A percentile compares a stretch with the other conserved stretches of the same genome.
These are phyloP conservation scores for Anomalospiza imberbis DNA, from an alignment of 2,797 vertebrate genomes.

Conservation along the genomic window DNA sequence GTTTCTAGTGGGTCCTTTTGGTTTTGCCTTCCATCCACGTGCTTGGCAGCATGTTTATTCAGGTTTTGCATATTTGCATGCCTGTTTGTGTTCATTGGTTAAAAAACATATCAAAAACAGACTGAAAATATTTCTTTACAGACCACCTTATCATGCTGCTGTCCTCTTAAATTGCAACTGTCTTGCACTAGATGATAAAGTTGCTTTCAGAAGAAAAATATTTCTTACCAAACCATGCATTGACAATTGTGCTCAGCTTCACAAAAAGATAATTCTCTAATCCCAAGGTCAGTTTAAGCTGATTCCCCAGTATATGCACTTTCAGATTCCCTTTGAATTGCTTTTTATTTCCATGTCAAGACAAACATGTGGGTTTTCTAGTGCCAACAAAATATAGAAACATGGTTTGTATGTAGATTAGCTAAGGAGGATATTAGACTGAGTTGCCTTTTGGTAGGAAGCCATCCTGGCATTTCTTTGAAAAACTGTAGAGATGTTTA, in stretches of 20 bases:
- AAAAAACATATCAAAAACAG: background rate
- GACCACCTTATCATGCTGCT: background rate
- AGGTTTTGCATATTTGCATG: background rate
- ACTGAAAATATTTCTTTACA: background rate
- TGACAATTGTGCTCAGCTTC: background rate
- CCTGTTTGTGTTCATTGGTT: background rate
- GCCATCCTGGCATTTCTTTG: constrained; percentile 1
- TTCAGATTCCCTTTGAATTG: background rate
- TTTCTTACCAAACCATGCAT: background rate
- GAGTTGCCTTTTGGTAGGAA: constrained; percentile 22
- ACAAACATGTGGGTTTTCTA: background rate
- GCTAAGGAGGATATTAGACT: background rate
- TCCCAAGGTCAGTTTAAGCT: background rate
- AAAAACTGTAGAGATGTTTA: constrained; percentile 34
- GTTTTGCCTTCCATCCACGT: background rate
- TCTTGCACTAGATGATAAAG: background rate
- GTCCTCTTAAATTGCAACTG: background rate
- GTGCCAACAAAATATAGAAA: background rate
- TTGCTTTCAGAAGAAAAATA: background rate
- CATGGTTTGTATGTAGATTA: background rate
- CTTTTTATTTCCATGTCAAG: constrained; percentile 7
- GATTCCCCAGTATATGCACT: background rate
- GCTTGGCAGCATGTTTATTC: background rate
- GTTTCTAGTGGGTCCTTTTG: background rate
- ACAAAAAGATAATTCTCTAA: background rate